Evolutionary conservation across 1,140 invertebrate genomes (phyloP).

Genomic region (Cotesia glomerata): DNA sequence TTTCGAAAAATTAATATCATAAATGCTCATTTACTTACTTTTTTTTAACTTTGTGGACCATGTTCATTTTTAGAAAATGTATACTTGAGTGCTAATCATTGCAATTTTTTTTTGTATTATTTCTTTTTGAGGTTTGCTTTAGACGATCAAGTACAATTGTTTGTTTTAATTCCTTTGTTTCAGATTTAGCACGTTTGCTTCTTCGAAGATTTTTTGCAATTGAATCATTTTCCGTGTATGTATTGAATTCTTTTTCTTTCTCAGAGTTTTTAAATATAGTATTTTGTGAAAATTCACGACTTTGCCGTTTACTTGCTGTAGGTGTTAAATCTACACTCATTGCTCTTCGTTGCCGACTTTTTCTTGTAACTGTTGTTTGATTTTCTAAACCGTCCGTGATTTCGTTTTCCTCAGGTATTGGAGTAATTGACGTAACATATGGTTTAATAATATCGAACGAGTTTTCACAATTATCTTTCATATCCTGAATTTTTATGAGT

Average conservation of each 20-base stretch:
- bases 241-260: neutral
- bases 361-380: neutral
- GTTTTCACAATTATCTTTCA: neutral
- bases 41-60: too few relatives aligned
- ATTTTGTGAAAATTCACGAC: neutral
- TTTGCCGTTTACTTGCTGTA: neutral
- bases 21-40: too few relatives aligned
- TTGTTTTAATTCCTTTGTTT: conserved; percentile 23
- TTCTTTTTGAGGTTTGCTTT: neutral
- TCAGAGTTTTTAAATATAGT: neutral
- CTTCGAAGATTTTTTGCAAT: conserved; percentile 6
- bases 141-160: neutral
- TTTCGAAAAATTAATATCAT: too few relatives aligned
- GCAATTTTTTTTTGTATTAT: neutral
- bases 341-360: conserved; percentile 42
- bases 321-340: conserved; percentile 42
- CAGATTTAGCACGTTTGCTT: conserved; percentile 38
- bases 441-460: conserved; percentile 32
- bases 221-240: conserved; percentile 14
- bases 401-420: conserved; percentile 47
- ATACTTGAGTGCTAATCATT: too few relatives aligned
- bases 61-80: too few relatives aligned
- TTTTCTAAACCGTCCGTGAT: neutral
- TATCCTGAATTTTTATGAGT: conserved; percentile 22
- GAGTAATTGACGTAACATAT: conserved; percentile 41